These are phyloP conservation scores for Molossus molossus DNA, from an alignment of 2,797 vertebrate species.

Conservation along the genomic window DNA sequence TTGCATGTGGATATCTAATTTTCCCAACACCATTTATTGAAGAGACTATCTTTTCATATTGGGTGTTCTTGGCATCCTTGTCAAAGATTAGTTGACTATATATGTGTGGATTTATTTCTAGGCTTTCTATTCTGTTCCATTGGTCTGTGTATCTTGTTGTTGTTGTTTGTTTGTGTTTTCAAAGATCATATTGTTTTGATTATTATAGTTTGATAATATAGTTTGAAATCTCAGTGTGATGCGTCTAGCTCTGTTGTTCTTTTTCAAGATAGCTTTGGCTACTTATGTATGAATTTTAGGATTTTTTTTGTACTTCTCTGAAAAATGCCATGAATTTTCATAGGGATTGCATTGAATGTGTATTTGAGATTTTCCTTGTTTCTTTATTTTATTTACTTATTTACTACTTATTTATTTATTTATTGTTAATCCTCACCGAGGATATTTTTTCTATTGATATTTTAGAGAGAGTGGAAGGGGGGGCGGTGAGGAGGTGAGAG, in stretches of 20 bases:
- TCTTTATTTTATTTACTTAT: no score
- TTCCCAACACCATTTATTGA: not conserved
- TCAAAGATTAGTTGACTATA: not conserved
- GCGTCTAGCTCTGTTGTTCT: not conserved
- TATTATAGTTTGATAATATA: slow-evolving; percentile 9
- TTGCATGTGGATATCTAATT: not conserved
- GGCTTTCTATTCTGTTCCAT: not conserved
- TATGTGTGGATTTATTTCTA: not conserved
- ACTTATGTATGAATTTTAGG: not conserved
- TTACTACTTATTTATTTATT: not conserved
- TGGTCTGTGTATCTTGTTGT: not conserved
- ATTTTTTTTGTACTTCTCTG: not conserved
- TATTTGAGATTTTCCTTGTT: not conserved
- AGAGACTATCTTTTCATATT: not conserved
- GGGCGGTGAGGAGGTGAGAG: no score
- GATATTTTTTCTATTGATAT: no score
- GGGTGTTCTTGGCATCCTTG: not conserved
- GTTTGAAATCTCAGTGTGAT: not conserved
- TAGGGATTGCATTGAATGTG: not conserved
- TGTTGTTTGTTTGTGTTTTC: not conserved
- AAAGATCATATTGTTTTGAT: not conserved
- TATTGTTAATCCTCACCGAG: no score
- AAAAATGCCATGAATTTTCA: not conserved
- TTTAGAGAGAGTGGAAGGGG: no score
- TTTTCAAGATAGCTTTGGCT: not conserved